phyloP scores from a whole-genome alignment of 1,140 invertebrate species.

The Hyles euphorbiae region DNA sequence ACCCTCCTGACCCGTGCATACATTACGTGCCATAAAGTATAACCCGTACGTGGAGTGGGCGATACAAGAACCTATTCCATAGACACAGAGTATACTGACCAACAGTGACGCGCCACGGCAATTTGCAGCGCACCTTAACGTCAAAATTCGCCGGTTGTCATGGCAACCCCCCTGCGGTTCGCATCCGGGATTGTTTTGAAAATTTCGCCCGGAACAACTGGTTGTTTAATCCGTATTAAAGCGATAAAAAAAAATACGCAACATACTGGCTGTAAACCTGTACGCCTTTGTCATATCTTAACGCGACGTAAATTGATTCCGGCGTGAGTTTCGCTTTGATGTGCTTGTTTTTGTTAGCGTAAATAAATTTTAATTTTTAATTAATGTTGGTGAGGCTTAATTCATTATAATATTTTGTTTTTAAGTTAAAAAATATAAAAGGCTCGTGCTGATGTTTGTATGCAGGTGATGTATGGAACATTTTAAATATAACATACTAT shows the following conservation, averaged over 20 bases:
- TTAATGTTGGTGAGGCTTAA: no score
- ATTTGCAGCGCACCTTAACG: slow-evolving; percentile 45
- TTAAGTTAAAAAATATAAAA: no score
- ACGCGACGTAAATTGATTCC: slow-evolving; percentile 1
- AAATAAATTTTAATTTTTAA: no score
- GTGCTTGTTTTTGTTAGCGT: not conserved
- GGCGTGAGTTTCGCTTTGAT: not conserved
- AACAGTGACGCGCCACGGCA: slow-evolving; percentile 27
- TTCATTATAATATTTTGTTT: no score
- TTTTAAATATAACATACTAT: no score
- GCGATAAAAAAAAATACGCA: slow-evolving; percentile 8
- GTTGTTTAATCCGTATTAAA: slow-evolving; percentile 57
- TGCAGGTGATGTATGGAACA: no score
- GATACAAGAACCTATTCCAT: not conserved
- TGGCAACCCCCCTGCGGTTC: slow-evolving; percentile 64
- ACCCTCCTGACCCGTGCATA: slow-evolving; percentile 42
- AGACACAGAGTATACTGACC: slow-evolving; percentile 10
- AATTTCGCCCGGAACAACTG: slow-evolving; percentile 37
- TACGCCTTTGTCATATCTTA: not conserved
- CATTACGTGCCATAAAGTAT: slow-evolving; percentile 22
- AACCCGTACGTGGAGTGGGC: not conserved
- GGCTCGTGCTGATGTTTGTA: no score
- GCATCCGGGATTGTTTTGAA: slow-evolving; percentile 51
- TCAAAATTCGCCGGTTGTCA: slow-evolving; percentile 53
- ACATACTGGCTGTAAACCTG: not conserved